Conservation (phyloP, 2,888 invertebrate species). For the Pimpla rufipes region DNA sequence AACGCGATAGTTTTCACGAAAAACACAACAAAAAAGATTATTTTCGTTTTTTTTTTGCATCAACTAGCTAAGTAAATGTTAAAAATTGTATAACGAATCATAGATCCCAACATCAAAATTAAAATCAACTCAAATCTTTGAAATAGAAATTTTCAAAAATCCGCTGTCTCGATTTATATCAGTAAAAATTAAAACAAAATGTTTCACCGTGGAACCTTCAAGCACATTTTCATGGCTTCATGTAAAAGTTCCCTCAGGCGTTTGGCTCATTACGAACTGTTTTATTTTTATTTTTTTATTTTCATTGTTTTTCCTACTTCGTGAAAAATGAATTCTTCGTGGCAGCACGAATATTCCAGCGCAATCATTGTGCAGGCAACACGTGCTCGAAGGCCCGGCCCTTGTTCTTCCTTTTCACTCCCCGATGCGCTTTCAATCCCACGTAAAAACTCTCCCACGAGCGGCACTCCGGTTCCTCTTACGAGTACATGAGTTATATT, state of each 20-base stretch:
- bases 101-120: too few species aligned
- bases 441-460: constrained; percentile 53
- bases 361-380: constrained; percentile 14
- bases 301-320: too few species aligned
- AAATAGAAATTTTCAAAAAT: not conserved
- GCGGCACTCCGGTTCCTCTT: not conserved
- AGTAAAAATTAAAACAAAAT: not conserved
- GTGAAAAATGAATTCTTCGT: not conserved
- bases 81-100: too few species aligned
- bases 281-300: not conserved
- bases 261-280: not conserved
- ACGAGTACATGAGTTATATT: constrained; percentile 18
- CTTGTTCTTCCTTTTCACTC: constrained; percentile 30
- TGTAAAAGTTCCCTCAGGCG: constrained; percentile 2
- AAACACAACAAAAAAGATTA: too few species aligned
- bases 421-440: constrained; percentile 42
- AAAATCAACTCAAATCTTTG: too few species aligned
- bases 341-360: constrained; percentile 22
- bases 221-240: not conserved
- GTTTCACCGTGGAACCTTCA: not conserved
- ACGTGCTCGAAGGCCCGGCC: constrained; percentile 4
- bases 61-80: too few species aligned
- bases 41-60: too few species aligned
- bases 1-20: too few species aligned
- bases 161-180: too few species aligned